Evolutionary conservation across 1,140 invertebrate species (phyloP).

Genomic region (Heliconius congener): DNA sequence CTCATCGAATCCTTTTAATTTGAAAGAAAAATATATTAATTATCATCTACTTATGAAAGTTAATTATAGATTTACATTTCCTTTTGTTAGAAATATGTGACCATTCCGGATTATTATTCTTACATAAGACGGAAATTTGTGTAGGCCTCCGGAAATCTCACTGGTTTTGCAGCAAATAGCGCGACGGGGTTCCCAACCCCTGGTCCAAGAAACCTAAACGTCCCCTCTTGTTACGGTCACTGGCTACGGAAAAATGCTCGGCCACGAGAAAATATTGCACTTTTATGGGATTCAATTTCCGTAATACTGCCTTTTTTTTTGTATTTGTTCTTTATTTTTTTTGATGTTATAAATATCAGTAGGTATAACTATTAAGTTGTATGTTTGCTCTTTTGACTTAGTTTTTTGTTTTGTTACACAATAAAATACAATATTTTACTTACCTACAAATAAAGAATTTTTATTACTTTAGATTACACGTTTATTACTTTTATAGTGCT

Average conservation of each 20-base stretch:
- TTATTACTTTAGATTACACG: neutral
- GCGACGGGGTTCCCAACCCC: conserved; percentile 53
- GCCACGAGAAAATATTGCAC: conserved; percentile 53
- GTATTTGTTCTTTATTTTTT: conserved; percentile 1
- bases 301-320: conserved; percentile 31
- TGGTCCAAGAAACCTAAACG: conserved; percentile 23
- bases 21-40: neutral
- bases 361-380: neutral
- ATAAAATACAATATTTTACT: neutral
- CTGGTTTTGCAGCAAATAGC: conserved; percentile 67
- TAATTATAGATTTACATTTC: neutral
- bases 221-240: conserved; percentile 44
- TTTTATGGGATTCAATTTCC: conserved; percentile 55
- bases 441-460: no score
- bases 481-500: neutral
- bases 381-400: neutral
- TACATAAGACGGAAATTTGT: conserved; percentile 43
- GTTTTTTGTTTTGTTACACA: neutral
- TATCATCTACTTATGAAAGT: neutral
- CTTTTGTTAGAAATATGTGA: conserved; percentile 13
- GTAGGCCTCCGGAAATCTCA: conserved; percentile 56
- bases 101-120: conserved; percentile 30
- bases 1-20: neutral
- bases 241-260: conserved; percentile 45
- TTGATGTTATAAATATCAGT: neutral